Evolutionary conservation across 2,888 invertebrate genomes (phyloP).

Genomic region (Melipona bicolor): DNA sequence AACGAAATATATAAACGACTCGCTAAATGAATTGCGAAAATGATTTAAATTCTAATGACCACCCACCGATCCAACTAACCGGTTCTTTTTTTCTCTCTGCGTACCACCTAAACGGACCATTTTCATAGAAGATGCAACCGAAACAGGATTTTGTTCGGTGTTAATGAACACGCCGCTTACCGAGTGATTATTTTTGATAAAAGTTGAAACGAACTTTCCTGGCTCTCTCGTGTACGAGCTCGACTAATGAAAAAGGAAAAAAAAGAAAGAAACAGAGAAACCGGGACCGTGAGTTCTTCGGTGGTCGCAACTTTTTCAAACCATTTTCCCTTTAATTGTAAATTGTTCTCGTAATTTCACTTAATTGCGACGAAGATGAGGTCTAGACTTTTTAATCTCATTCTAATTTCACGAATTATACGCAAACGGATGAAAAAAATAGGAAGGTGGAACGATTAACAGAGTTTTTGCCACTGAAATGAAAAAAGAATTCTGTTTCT

Average conservation of each 20-base stretch:
- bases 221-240: slow-evolving; percentile 7
- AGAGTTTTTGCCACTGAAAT: background rate
- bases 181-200: slow-evolving; percentile 51
- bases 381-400: slow-evolving; percentile 9
- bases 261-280: slow-evolving; percentile 19
- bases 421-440: background rate
- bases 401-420: slow-evolving; percentile 12
- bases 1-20: background rate
- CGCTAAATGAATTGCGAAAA: background rate
- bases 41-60: background rate
- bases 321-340: slow-evolving; percentile 25
- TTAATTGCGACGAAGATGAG: slow-evolving; percentile 24
- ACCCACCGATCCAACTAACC: background rate
- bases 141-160: slow-evolving; percentile 21
- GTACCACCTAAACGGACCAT: background rate
- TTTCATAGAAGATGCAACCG: background rate
- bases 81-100: background rate
- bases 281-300: slow-evolving; percentile 7
- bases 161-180: slow-evolving; percentile 47
- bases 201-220: slow-evolving; percentile 47
- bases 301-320: slow-evolving; percentile 17
- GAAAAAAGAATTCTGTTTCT: background rate
- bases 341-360: slow-evolving; percentile 34
- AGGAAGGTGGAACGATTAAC: background rate
- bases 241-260: slow-evolving; percentile 43